These are phyloP conservation scores for Drosophila leontia DNA, from an alignment of 1,140 invertebrate genomes.

Conservation along the genomic window DNA sequence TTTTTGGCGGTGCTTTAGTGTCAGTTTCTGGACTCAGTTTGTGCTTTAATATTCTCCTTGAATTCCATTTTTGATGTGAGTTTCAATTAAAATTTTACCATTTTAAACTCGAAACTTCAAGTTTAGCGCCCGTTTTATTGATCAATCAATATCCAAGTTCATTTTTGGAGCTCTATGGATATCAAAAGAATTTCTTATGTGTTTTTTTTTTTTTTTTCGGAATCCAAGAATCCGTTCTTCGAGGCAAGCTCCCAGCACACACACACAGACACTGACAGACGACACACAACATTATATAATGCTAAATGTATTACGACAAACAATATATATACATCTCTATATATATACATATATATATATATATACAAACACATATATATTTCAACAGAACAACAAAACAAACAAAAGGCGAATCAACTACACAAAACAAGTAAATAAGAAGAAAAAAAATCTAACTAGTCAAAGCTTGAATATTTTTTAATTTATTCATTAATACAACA, in stretches of 20 bases:
- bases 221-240: constrained; percentile 7
- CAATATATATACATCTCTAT: constrained; percentile 36
- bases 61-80: constrained; percentile 38
- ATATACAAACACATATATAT: constrained; percentile 57
- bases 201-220: too few relatives aligned
- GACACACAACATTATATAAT: constrained; percentile 38
- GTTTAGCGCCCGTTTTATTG: background rate
- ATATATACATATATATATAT: constrained; percentile 26
- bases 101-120: constrained; percentile 16
- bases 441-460: constrained; percentile 72
- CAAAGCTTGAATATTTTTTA: constrained; percentile 84
- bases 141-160: background rate
- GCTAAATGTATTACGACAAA: constrained; percentile 48
- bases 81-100: constrained; percentile 21
- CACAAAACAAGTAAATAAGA: constrained; percentile 59
- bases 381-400: constrained; percentile 49
- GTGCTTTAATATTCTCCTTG: constrained; percentile 1
- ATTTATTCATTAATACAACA: constrained; percentile 78
- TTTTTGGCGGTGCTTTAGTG: background rate
- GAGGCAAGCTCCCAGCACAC: constrained; percentile 5
- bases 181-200: background rate
- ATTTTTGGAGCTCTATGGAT: background rate
- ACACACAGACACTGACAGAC: constrained; percentile 20
- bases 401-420: constrained; percentile 57
- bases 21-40: constrained; percentile 1